Conservation (phyloP, 2,113 vertebrate species). For the Rhadina sibilatrix region DNA sequence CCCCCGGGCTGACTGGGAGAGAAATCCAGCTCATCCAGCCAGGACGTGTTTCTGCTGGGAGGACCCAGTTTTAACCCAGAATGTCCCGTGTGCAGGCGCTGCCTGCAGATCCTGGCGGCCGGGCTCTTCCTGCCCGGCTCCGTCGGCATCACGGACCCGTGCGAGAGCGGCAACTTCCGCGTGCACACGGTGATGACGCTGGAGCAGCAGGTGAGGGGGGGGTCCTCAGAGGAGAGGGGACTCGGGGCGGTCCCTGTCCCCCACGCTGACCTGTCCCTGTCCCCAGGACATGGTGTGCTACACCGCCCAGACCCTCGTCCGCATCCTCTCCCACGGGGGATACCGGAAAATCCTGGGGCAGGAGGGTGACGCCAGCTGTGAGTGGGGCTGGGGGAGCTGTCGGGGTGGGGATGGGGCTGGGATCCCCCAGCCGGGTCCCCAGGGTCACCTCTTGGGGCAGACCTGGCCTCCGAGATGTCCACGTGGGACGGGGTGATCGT, state of each 20-base stretch:
- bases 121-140: conserved; percentile 95
- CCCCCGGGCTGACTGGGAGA: background rate
- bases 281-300: conserved; percentile 95
- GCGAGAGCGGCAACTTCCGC: conserved; percentile 94
- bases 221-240: fast-evolving
- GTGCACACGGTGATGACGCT: conserved; percentile 98
- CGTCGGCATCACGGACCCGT: conserved; percentile 95
- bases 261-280: fast-evolving
- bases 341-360: conserved; percentile 95
- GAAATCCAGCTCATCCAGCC: fast-evolving
- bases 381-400: conserved; percentile 41
- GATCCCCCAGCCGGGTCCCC: fast-evolving
- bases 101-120: conserved; percentile 94
- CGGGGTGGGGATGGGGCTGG: fast-evolving
- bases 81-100: conserved; percentile 72
- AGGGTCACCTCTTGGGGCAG: conserved; percentile 55
- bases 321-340: conserved; percentile 93
- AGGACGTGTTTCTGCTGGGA: fast-evolving
- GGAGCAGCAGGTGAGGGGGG: conserved; percentile 89
- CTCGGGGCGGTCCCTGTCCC: fast-evolving
- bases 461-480: conserved; percentile 91
- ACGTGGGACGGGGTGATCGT: conserved; percentile 98
- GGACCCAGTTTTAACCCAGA: fast-evolving
- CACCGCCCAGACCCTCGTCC: conserved; percentile 92
- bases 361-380: conserved; percentile 95